Percentiles rank a stretch among this genome's conserved stretches.
These are phyloP conservation scores for Zenarchopterus dispar DNA, from an alignment of 2,797 vertebrate species.

Conservation along the genomic window DNA sequence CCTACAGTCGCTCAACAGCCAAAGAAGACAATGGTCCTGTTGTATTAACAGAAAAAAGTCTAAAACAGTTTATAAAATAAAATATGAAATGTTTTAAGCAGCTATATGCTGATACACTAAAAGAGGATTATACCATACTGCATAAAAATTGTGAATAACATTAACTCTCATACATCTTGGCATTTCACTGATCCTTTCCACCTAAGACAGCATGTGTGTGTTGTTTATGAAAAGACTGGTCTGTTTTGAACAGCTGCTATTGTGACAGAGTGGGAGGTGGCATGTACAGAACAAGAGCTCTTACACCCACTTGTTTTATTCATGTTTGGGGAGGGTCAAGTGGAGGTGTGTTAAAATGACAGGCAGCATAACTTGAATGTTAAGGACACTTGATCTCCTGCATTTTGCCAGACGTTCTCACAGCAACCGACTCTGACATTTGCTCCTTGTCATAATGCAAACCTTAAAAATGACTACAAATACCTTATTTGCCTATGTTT, in stretches of 20 bases:
- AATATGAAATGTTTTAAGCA: not conserved
- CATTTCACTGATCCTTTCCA: not conserved
- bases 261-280: constrained; percentile 2
- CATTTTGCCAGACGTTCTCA: not conserved
- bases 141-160: not conserved
- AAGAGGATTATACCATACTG: not conserved
- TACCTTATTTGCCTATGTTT: too few relatives aligned
- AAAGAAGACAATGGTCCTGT: constrained; percentile 51
- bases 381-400: too few relatives aligned
- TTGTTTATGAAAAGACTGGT: not conserved
- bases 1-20: constrained; percentile 60
- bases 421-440: not conserved
- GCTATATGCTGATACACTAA: not conserved
- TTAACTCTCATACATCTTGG: not conserved
- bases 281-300: constrained; percentile 6
- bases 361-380: too few relatives aligned
- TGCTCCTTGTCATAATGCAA: too few relatives aligned
- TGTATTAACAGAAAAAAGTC: constrained; percentile 19
- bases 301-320: constrained; percentile 1
- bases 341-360: not conserved
- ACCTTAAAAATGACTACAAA: too few relatives aligned
- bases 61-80: constrained; percentile 1
- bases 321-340: not conserved
- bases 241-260: constrained; percentile 18
- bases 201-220: too few relatives aligned